Evolutionary conservation across 2,888 invertebrate species (phyloP).

Genomic region (Eristalis tenax): DNA sequence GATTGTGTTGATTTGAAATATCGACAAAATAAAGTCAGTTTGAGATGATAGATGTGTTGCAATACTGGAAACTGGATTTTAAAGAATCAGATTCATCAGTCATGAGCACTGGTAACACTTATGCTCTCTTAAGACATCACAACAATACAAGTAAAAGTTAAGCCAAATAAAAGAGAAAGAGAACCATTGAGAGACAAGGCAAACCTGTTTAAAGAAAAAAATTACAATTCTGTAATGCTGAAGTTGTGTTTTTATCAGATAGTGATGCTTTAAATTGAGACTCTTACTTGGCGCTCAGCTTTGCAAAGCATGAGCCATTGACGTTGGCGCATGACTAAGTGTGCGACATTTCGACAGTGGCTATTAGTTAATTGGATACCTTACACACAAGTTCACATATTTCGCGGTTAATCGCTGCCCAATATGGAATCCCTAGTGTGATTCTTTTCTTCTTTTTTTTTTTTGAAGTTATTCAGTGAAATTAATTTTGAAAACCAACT

Average conservation of each 20-base stretch:
- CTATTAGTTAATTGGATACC: conserved; percentile 18
- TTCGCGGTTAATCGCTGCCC: conserved; percentile 10
- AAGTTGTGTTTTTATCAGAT: conserved; percentile 54
- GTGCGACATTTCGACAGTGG: conserved; percentile 8
- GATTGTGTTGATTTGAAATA: neutral
- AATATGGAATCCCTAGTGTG: conserved; percentile 14
- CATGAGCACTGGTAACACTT: neutral
- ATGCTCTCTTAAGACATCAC: neutral
- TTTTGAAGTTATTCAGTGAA: neutral
- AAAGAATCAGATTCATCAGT: neutral
- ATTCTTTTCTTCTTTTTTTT: conserved; percentile 11
- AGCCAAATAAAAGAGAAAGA: conserved; percentile 21
- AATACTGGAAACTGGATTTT: neutral
- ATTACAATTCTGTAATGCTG: conserved; percentile 27
- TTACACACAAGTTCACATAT: conserved; percentile 5
- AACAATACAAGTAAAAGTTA: neutral
- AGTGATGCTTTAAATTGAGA: conserved; percentile 13
- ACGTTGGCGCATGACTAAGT: conserved; percentile 46
- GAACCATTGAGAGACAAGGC: conserved; percentile 25
- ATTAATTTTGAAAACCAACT: neutral
- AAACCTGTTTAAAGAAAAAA: conserved; percentile 54
- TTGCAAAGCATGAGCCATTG: conserved; percentile 3
- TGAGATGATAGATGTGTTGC: neutral
- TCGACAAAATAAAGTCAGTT: neutral
- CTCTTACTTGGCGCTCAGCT: conserved; percentile 28